Conservation (phyloP, 1,140 invertebrate species). For the Papilio dardanus region DNA sequence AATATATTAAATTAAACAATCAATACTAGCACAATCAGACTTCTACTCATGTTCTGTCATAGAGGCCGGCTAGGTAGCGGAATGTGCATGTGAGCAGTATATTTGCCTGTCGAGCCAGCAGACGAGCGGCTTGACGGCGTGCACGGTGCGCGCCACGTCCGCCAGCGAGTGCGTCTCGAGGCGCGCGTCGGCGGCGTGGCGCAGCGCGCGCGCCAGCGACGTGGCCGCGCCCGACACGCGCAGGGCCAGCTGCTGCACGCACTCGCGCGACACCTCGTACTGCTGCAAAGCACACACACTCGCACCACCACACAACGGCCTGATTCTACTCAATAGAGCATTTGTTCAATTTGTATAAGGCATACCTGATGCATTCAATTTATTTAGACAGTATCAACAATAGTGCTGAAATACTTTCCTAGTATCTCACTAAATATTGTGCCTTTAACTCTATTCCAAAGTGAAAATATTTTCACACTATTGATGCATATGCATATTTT, state of each 20-base stretch:
- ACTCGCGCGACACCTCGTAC: conserved; percentile 95
- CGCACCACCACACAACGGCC: conserved; percentile 39
- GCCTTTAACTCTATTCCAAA: too few relatives aligned
- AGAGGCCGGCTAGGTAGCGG: not conserved
- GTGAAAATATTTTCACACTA: too few relatives aligned
- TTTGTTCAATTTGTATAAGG: not conserved
- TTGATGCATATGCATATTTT: too few relatives aligned
- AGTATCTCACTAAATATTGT: too few relatives aligned
- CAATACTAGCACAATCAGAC: not conserved
- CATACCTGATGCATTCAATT: not conserved
- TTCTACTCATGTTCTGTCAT: not conserved
- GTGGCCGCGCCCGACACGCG: conserved; percentile 92
- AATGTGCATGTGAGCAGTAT: not conserved
- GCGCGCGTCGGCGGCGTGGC: conserved; percentile 84
- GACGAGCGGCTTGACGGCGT: conserved; percentile 93
- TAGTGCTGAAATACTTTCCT: too few relatives aligned
- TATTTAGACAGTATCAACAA: too few relatives aligned
- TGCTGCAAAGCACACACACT: conserved; percentile 84
- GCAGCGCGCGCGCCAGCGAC: conserved; percentile 88
- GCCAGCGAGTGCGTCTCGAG: conserved; percentile 92
- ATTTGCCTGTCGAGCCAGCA: conserved; percentile 91
- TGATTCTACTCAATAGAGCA: not conserved
- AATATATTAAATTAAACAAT: too few relatives aligned
- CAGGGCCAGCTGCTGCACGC: conserved; percentile 93
- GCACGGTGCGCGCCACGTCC: conserved; percentile 92